These are phyloP conservation scores for Chaetura pelagica DNA, from an alignment of 2,113 vertebrate genomes.

Conservation along the genomic window DNA sequence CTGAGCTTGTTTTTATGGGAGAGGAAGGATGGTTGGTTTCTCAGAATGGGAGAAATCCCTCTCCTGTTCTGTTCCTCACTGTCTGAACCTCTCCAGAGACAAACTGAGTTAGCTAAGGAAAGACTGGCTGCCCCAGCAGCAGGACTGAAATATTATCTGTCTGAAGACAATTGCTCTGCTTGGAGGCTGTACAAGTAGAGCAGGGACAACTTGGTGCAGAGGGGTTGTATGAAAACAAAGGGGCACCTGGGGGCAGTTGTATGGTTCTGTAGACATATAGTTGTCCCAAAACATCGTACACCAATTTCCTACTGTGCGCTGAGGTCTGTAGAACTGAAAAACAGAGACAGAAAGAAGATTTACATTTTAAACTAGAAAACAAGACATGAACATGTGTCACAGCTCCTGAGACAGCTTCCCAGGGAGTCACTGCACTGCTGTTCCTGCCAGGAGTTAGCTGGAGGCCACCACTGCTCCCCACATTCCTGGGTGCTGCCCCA, in stretches of 20 bases:
- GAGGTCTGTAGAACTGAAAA: background rate
- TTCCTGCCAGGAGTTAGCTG: background rate
- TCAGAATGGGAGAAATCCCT: background rate
- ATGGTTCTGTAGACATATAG: background rate
- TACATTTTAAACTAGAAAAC: background rate
- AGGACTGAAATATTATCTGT: background rate
- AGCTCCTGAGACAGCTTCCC: background rate
- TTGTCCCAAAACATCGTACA: background rate
- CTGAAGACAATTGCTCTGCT: background rate
- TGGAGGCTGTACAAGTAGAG: background rate
- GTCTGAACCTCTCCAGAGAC: background rate
- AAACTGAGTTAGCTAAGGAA: background rate
- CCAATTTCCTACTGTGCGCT: accelerated
- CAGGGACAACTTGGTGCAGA: background rate
- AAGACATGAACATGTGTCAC: background rate
- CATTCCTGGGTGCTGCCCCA: slow-evolving; percentile 22
- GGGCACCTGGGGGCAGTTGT: too few species aligned
- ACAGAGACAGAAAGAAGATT: background rate
- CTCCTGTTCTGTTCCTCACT: background rate
- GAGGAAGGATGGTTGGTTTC: background rate
- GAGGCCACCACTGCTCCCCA: background rate
- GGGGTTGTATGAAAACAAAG: background rate
- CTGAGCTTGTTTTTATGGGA: background rate
- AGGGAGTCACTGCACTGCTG: background rate
- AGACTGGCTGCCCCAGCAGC: background rate